Evolutionary conservation across 1,140 invertebrate species (phyloP).

Genomic region (Palaemon carinicauda): DNA sequence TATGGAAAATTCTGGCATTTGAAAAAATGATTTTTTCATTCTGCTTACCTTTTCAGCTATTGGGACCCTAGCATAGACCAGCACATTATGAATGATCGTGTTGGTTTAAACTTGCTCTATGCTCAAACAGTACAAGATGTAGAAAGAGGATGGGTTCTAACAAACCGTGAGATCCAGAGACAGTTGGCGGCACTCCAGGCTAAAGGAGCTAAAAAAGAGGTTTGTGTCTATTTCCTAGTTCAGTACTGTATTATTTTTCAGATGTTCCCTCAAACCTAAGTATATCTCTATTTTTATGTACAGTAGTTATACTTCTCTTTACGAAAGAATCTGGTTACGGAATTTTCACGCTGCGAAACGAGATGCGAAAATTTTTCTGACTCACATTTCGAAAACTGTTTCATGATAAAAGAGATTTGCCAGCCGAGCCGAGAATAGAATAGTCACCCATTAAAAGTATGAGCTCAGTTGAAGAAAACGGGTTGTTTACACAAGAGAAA

Average conservation of each 20-base stretch:
- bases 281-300: too few species aligned
- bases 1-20: not conserved
- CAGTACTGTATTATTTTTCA: not conserved
- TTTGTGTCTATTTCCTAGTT: slow-evolving; percentile 63
- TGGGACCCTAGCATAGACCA: slow-evolving; percentile 88
- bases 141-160: slow-evolving; percentile 83
- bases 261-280: too few species aligned
- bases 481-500: too few species aligned
- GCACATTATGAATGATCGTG: slow-evolving; percentile 79
- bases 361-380: too few species aligned
- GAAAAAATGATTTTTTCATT: not conserved
- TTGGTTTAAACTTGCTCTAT: slow-evolving; percentile 87
- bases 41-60: slow-evolving; percentile 72
- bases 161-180: slow-evolving; percentile 74
- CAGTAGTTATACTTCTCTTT: too few species aligned
- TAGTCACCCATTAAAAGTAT: too few species aligned
- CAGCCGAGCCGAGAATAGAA: too few species aligned
- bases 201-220: slow-evolving; percentile 82
- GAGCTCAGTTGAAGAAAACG: too few species aligned
- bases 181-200: slow-evolving; percentile 77
- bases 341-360: too few species aligned
- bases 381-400: too few species aligned
- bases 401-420: too few species aligned
- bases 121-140: slow-evolving; percentile 87
- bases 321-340: too few species aligned